Conservation (phyloP, 2,888 invertebrate species). For the Adelognathus sp. region DNA sequence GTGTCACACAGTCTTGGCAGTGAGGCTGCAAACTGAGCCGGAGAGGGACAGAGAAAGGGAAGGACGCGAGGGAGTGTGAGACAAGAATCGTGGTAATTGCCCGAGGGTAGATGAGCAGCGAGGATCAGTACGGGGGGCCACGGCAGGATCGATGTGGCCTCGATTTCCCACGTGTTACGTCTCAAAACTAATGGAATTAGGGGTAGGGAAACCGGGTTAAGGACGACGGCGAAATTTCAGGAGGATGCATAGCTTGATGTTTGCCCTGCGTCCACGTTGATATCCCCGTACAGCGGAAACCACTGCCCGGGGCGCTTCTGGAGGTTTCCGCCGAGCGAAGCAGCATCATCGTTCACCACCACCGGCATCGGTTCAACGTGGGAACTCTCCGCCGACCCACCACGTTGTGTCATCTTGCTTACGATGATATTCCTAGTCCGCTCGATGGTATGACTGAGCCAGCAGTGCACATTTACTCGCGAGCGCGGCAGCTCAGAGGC, state of each 20-base stretch:
- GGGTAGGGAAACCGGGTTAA: constrained; percentile 54
- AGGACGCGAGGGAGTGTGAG: constrained; percentile 15
- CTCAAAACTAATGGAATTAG: constrained; percentile 58
- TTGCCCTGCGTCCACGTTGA: constrained; percentile 62
- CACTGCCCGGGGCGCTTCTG: constrained; percentile 48
- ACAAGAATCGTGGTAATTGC: constrained; percentile 41
- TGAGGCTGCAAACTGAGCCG: background rate
- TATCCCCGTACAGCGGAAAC: constrained; percentile 44
- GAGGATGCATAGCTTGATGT: constrained; percentile 61
- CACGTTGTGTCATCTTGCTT: background rate
- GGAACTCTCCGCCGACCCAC: constrained; percentile 11
- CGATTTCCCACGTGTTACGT: constrained; percentile 69
- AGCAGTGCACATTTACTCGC: constrained; percentile 32
- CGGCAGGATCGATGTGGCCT: constrained; percentile 48
- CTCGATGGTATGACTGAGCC: constrained; percentile 44
- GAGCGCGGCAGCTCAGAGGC: background rate
- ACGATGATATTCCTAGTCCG: background rate
- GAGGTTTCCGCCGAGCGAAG: constrained; percentile 36
- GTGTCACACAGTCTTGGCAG: background rate
- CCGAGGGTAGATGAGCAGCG: constrained; percentile 23
- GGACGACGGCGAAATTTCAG: constrained; percentile 45
- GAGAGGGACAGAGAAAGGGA: background rate
- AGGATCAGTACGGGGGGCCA: background rate
- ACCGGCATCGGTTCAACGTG: background rate
- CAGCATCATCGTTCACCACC: constrained; percentile 14